Percentiles rank a stretch among this genome's conserved stretches.
phyloP scores from a whole-genome alignment of 2,797 vertebrate species.

The Cossypha polioptera region DNA sequence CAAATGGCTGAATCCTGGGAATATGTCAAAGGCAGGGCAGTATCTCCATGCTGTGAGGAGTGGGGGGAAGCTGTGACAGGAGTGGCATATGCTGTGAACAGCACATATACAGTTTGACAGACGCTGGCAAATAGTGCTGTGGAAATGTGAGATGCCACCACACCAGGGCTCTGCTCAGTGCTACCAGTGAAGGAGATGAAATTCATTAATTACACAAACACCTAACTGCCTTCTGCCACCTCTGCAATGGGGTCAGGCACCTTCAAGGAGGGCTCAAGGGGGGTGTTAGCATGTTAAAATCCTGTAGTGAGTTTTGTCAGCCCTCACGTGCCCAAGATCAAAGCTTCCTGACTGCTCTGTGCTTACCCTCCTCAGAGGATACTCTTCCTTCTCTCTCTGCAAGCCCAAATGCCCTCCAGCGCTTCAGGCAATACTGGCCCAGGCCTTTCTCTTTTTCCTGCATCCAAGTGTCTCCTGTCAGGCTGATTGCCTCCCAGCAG shows the following conservation, averaged over 20 bases:
- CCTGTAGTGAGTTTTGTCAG: not conserved
- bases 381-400: not conserved
- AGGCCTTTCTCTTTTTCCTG: not conserved
- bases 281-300: not conserved
- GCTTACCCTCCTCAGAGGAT: not conserved
- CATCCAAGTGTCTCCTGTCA: not conserved
- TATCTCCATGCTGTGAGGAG: not conserved
- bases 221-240: not conserved
- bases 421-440: not conserved
- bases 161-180: not conserved
- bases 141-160: not conserved
- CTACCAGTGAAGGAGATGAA: not conserved
- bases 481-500: not conserved
- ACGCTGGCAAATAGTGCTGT: not conserved
- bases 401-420: not conserved
- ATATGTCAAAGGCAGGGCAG: no score
- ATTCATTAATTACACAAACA: not conserved
- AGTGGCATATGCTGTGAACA: not conserved
- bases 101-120: not conserved
- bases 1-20: not conserved
- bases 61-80: not conserved
- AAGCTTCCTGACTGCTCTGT: not conserved
- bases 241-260: not conserved
- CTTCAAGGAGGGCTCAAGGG: not conserved
- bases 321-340: fast-evolving